These are phyloP conservation scores for Indri indri DNA, from an alignment of 2,113 vertebrate genomes.

Conservation along the genomic window DNA sequence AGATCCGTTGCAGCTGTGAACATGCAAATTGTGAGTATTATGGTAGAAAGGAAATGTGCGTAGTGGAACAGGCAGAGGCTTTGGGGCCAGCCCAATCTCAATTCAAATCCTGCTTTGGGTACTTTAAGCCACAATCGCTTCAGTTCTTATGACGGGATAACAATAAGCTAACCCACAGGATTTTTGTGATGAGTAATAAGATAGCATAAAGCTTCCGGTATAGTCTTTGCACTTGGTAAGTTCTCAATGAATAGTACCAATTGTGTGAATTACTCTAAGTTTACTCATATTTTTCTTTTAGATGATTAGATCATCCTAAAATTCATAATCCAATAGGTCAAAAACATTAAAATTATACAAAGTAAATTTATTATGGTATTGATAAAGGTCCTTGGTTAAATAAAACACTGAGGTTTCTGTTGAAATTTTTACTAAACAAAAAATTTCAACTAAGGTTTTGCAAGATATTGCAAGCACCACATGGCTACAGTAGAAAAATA, in stretches of 20 bases:
- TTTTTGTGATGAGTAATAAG: neutral
- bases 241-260: neutral
- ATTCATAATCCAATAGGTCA: neutral
- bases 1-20: neutral
- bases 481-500: neutral
- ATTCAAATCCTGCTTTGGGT: neutral
- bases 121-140: neutral
- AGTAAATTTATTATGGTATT: neutral
- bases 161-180: neutral
- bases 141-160: neutral
- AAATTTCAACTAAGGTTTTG: neutral
- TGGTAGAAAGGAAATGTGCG: neutral
- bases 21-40: neutral
- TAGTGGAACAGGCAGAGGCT: neutral
- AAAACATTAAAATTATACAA: neutral
- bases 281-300: neutral
- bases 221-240: neutral
- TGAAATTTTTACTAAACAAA: constrained; percentile 17
- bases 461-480: neutral
- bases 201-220: neutral
- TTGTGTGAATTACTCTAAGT: neutral
- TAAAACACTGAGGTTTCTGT: neutral
- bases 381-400: neutral
- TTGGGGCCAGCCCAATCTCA: neutral
- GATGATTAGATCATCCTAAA: neutral